Conservation (phyloP, 2,888 invertebrate species). For the Gandaritis pyraliata region DNA sequence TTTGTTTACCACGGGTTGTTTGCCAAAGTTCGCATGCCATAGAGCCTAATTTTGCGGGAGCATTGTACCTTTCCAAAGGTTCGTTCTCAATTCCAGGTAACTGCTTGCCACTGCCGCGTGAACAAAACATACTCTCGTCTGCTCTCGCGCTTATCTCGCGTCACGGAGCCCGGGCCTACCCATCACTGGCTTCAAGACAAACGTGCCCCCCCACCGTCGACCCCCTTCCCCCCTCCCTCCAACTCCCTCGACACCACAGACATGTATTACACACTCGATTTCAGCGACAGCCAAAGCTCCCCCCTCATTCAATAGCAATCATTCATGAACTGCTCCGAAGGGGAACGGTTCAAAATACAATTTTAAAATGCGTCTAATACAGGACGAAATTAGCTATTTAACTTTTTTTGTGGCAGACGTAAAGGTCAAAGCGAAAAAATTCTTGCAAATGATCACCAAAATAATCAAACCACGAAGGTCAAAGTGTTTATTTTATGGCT, state of each 20-base stretch:
- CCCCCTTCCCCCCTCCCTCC: constrained; percentile 60
- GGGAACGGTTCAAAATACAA: constrained; percentile 79
- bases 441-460: constrained; percentile 28
- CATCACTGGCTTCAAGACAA: constrained; percentile 87
- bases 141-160: constrained; percentile 82
- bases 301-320: constrained; percentile 89
- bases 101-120: constrained; percentile 91
- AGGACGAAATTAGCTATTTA: background rate
- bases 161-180: constrained; percentile 62
- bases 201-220: constrained; percentile 57
- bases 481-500: constrained; percentile 41
- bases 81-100: constrained; percentile 80
- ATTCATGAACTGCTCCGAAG: constrained; percentile 77
- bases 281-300: constrained; percentile 90
- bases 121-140: constrained; percentile 90
- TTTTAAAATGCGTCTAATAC: constrained; percentile 53
- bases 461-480: constrained; percentile 47
- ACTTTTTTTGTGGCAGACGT: background rate
- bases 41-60: background rate
- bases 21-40: too few species aligned
- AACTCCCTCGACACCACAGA: constrained; percentile 87
- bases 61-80: background rate
- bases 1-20: too few species aligned
- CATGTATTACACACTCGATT: constrained; percentile 91
- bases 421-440: background rate